phyloP scores from a whole-genome alignment of 2,113 vertebrate genomes.

The Aepyceros melampus region DNA sequence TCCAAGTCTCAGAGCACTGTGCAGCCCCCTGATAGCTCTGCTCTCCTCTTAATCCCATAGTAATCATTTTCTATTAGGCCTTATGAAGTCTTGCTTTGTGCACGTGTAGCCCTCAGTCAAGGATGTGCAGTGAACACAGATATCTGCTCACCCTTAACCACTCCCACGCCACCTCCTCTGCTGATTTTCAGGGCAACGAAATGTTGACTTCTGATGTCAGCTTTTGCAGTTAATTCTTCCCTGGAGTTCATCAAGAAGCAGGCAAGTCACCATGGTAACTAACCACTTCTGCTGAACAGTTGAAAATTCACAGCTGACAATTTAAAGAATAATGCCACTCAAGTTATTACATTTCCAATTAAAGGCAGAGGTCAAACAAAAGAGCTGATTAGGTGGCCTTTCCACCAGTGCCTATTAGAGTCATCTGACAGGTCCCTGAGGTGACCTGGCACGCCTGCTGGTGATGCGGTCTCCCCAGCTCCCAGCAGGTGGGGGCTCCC shows the following conservation, averaged over 20 bases:
- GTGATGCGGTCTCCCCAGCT: background rate
- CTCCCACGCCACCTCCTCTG: background rate
- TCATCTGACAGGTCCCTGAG: background rate
- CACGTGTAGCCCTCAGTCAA: background rate
- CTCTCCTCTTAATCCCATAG: background rate
- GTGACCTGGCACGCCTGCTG: background rate
- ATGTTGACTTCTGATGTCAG: constrained; percentile 53
- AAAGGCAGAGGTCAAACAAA: constrained; percentile 38
- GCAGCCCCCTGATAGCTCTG: background rate
- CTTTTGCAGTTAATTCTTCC: constrained; percentile 57
- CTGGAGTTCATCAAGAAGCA: constrained; percentile 53
- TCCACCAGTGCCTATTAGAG: background rate
- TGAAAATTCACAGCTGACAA: constrained; percentile 54
- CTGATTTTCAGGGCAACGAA: constrained; percentile 39
- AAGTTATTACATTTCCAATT: constrained; percentile 42
- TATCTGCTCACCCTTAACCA: background rate
- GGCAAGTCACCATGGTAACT: constrained; percentile 71
- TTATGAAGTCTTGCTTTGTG: background rate
- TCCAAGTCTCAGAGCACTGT: background rate
- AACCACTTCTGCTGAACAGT: constrained; percentile 49
- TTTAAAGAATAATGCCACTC: constrained; percentile 54
- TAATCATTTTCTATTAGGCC: background rate
- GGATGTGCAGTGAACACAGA: background rate
- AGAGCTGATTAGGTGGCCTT: constrained; percentile 26
- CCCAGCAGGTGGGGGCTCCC: background rate